phyloP scores from a whole-genome alignment of 2,113 vertebrate species.

The Mastomys coucha region DNA sequence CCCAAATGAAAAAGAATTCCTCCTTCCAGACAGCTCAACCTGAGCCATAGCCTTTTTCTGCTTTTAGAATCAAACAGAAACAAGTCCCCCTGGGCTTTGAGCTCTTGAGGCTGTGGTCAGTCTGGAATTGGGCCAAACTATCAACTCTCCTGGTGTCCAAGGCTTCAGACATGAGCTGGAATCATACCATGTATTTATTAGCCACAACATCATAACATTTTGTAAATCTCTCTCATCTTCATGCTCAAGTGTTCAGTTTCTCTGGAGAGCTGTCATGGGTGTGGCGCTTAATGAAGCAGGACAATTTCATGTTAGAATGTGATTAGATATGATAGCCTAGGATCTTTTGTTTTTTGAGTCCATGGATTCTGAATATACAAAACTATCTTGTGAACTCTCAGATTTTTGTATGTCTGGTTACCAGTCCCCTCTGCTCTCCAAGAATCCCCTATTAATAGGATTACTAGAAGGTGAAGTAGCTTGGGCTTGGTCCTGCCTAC shows the following conservation, averaged over 20 bases:
- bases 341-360: neutral
- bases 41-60: accelerated
- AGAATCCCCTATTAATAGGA: neutral
- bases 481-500: neutral
- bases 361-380: neutral
- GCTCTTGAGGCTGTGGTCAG: neutral
- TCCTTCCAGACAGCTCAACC: neutral
- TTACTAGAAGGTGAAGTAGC: neutral
- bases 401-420: neutral
- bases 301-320: neutral
- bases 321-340: neutral
- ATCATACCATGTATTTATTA: neutral
- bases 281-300: neutral
- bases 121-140: neutral
- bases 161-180: neutral
- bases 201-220: neutral
- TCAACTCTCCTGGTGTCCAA: neutral
- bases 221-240: neutral
- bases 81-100: neutral
- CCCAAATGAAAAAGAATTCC: too few relatives aligned
- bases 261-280: neutral
- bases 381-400: neutral
- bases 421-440: neutral
- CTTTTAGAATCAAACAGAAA: neutral
- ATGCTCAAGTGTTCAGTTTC: neutral